Base-by-base conservation (phyloP, 2,888 invertebrate genomes). In the Aphodius sticticus region DNA sequence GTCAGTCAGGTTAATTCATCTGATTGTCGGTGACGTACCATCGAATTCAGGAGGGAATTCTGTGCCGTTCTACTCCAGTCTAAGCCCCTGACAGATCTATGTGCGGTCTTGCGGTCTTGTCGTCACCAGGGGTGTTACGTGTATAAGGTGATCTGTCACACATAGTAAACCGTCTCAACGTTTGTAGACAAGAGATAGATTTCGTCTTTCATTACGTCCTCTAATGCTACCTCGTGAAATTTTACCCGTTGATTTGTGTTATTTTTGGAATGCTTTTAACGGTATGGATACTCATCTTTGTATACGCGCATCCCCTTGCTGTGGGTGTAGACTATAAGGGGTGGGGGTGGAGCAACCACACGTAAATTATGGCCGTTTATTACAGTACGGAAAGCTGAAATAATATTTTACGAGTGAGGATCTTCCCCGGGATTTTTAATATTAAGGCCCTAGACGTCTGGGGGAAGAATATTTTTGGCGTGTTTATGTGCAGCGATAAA, bases 111-210 rank as follows among this genome's bases (percentile, higher is more conserved):
- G 85, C 79, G 85, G 85, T 85, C 84, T 83, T 85, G 85, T 85
- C 83, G 84, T 81, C 83, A 83, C 82, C 83, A 83, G 53, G 12
- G 53, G 53, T 84, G 84, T 84, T 85, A 85, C 82, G 82, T 85
- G 84, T 84, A 86, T 85, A 86, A 86, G 86, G 86, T 86, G 86
- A 87, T 87, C 86, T 86, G 87, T 87, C 87, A 86, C 53, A 53
- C 53, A 53, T 53, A 53, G 53, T 53, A 53, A 53, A 53, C 53
- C 12, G 3, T 53, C 53, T 53, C 53, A 53, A 7, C 53, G 53
- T 53, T 53, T 12, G 7, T 12, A 9, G 53, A 53, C 53, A 53
- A 53, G 53, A 53, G 53, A 53, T 53, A 53, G 53, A 53, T 53
- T 12, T 12, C 53, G 53, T 53, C 53, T 53, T 53, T 53, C 53